phyloP scores from a whole-genome alignment of 2,888 invertebrate species.

The Chymomyza amoena region DNA sequence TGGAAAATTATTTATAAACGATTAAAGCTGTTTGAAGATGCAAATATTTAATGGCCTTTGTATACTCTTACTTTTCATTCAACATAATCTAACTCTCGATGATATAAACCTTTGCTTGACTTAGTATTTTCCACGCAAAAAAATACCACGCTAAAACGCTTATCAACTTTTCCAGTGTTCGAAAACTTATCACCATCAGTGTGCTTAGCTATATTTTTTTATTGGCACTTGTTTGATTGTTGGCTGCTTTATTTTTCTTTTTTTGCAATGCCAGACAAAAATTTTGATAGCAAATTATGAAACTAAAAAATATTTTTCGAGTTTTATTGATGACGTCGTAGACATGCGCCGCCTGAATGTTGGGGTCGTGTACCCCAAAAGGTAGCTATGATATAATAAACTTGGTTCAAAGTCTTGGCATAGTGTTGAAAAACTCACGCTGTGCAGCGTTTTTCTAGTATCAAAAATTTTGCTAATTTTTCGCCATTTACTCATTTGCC shows the following conservation, averaged over 20 bases:
- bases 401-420: not conserved
- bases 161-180: no score
- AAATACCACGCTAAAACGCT: no score
- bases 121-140: no score
- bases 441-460: no score
- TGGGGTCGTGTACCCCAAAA: not conserved
- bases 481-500: not conserved
- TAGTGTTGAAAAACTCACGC: no score
- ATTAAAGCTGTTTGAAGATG: no score
- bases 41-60: no score
- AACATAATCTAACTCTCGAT: no score
- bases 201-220: not conserved
- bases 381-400: not conserved
- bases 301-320: not conserved
- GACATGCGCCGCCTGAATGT: not conserved
- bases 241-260: conserved; percentile 20
- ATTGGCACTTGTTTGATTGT: not conserved
- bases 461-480: not conserved
- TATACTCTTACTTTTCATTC: no score
- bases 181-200: not conserved
- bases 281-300: conserved; percentile 19
- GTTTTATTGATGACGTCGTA: not conserved
- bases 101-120: no score
- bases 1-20: no score
- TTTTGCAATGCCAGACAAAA: conserved; percentile 46